Evolutionary conservation across 2,113 vertebrate species (phyloP).

Genomic region (Hyla sarda): DNA sequence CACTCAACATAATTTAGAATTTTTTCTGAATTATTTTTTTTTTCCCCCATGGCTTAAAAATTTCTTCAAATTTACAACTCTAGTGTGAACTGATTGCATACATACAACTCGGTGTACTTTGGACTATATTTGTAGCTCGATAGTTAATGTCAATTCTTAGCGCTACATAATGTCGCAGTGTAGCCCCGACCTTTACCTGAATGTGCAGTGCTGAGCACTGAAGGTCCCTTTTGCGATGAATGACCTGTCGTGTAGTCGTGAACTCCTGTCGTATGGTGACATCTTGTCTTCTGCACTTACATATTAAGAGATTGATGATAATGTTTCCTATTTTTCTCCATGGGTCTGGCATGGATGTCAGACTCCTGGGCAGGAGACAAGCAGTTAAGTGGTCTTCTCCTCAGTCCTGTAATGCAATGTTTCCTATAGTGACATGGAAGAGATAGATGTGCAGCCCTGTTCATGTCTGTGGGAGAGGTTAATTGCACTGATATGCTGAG

Average conservation of each 20-base stretch:
- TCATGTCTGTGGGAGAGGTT: constrained; percentile 48
- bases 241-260: background rate
- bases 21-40: too few species aligned
- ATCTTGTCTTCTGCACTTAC: background rate
- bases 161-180: too few species aligned
- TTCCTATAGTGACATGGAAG: constrained; percentile 4
- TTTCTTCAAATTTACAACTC: too few species aligned
- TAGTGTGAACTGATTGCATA: too few species aligned
- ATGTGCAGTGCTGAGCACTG: background rate
- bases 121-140: too few species aligned
- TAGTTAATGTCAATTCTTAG: too few species aligned
- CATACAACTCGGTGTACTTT: too few species aligned
- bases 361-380: background rate
- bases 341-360: background rate
- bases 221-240: background rate
- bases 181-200: background rate
- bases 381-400: background rate
- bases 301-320: background rate
- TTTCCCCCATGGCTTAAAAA: too few species aligned
- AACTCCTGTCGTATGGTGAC: background rate
- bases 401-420: constrained; percentile 17
- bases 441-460: constrained; percentile 37
- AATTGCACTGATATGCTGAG: constrained; percentile 56
- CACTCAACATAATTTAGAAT: too few species aligned
- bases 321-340: background rate